Evolutionary conservation across 2,888 invertebrate species (phyloP), one percentile per base, ranked within the genome.

Genomic region (Exocentrus adspersus): DNA sequence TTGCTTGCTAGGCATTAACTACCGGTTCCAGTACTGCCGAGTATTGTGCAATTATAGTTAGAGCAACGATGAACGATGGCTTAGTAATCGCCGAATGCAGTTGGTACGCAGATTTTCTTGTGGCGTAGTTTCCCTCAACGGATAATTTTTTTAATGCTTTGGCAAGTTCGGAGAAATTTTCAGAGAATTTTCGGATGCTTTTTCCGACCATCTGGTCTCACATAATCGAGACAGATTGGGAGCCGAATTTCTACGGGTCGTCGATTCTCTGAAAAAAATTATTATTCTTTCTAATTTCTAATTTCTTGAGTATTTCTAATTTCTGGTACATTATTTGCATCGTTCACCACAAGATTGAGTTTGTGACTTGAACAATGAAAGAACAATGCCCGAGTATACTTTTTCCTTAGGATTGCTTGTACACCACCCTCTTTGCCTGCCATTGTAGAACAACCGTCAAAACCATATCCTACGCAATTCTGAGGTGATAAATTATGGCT

Each of bases 1-100:
- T 72, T 20, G 69, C 70, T 61, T 73, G 73, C 28, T 74, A 14
- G 20, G 50, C 51, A 19, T 54, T 60, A 32, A 61, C 61, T 32
- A 62, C 62, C 19, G 60, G 64, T 56, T 54, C 60, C 17, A 60
- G 56, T 21, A 64, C 32, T 53, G 60, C 60, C 20, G 62, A 62
- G 20, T 63, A 45, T 46, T 43, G 52, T 17, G 58, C 59, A 32
- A 63, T 59, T 21, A 20, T 62, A 2, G 9, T 2, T 58, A 58
- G 43, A 42, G 17, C 57, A 37, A 52, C 37, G 7, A 52, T 60
- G 20, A 59, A 50, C 10, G 19, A 12, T 48, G 50, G 41, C 32
- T 59, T 50, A 16, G 59, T 59, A 51, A 57, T 46, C 1, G 57
- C 57, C 1, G n/a, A 57, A 24, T 57, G 57, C 45, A 57, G 46